Conservation (phyloP, 2,797 vertebrate genomes). For the Glyptemys insculpta region DNA sequence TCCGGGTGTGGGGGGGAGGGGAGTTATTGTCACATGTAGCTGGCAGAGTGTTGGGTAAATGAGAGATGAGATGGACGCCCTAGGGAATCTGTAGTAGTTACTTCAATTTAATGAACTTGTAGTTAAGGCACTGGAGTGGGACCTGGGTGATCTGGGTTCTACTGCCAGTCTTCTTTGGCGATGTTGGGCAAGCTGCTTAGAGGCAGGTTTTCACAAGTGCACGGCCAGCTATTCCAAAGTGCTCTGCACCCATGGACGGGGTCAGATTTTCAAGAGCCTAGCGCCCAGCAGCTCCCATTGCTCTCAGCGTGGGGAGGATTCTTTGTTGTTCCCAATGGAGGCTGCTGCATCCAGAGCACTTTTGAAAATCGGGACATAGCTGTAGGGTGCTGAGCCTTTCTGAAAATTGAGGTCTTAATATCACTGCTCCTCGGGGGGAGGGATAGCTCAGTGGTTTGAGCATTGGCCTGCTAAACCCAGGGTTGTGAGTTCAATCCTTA, state of each 20-base stretch:
- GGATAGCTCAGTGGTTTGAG: too few species aligned
- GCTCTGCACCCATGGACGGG: fast-evolving
- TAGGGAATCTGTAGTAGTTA: fast-evolving
- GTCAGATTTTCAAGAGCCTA: background rate
- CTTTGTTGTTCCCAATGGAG: background rate
- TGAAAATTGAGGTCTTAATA: background rate
- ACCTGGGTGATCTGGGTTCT: background rate
- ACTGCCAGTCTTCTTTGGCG: fast-evolving
- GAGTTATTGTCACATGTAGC: background rate
- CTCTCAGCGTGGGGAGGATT: background rate
- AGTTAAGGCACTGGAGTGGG: background rate
- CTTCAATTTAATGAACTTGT: background rate
- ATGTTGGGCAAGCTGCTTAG: background rate
- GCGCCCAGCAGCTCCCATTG: background rate
- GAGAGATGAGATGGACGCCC: background rate
- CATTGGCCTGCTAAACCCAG: too few species aligned
- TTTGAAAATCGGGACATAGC: background rate
- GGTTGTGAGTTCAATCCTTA: too few species aligned
- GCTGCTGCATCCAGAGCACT: background rate
- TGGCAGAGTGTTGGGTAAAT: fast-evolving
- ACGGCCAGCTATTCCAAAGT: background rate
- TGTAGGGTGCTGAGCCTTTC: background rate
- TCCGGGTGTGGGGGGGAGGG: background rate
- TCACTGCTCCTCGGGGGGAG: background rate
- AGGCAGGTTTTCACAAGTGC: background rate